Conservation (phyloP, 2,797 vertebrate genomes). For the Coilia nasus region DNA sequence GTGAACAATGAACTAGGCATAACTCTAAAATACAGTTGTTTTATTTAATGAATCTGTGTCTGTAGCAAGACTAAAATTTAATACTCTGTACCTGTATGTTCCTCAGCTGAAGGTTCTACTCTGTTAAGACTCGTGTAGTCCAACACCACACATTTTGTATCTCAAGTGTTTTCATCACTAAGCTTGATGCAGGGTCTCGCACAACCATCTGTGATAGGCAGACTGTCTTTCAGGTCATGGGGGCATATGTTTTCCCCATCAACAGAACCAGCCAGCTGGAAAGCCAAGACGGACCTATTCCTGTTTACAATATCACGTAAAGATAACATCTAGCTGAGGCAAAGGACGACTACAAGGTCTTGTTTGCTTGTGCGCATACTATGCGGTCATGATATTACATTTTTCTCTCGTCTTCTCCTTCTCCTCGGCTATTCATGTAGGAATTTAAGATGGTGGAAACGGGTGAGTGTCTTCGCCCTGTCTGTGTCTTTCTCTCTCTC, state of each 20-base stretch:
- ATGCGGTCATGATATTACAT: slow-evolving; percentile 8
- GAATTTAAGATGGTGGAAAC: slow-evolving; percentile 23
- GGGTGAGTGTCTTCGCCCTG: slow-evolving; percentile 31
- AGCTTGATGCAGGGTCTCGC: neutral
- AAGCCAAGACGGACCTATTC: slow-evolving; percentile 9
- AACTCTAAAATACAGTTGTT: slow-evolving; percentile 6
- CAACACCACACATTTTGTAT: slow-evolving; percentile 3
- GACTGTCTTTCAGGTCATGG: slow-evolving; percentile 23
- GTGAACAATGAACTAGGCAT: neutral
- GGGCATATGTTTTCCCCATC: slow-evolving; percentile 24
- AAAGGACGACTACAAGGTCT: neutral
- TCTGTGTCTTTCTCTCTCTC: slow-evolving; percentile 32
- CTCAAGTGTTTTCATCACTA: neutral
- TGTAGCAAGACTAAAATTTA: neutral
- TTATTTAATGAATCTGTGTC: neutral
- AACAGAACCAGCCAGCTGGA: slow-evolving; percentile 13
- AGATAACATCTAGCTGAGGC: slow-evolving; percentile 10
- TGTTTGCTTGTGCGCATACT: neutral
- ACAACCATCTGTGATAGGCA: slow-evolving; percentile 15
- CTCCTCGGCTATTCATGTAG: neutral
- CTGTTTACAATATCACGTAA: neutral
- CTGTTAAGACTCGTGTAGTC: neutral
- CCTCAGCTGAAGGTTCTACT: neutral
- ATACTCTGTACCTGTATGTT: neutral
- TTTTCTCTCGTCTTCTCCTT: slow-evolving; percentile 14